Evolutionary conservation across 2,797 vertebrate species (phyloP).

Genomic region (Ataeniobius toweri): DNA sequence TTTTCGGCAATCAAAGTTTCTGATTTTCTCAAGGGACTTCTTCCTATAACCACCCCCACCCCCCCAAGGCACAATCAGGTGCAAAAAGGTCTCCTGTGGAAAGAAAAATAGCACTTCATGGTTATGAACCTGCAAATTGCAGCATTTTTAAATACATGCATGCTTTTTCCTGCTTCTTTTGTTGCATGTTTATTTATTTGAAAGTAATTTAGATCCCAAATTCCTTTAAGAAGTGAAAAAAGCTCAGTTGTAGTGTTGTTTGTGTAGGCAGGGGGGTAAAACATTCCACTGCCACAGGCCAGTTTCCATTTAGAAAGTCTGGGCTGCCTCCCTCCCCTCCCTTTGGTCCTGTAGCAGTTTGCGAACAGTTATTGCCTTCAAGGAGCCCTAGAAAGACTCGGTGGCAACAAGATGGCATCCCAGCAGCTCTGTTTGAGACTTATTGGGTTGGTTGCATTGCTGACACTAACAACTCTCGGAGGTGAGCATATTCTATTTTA

Average conservation of each 20-base stretch:
- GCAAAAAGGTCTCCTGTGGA: not conserved
- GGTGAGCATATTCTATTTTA: slow-evolving; percentile 54
- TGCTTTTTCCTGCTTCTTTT: not conserved
- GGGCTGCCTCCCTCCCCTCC: slow-evolving; percentile 44
- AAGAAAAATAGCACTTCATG: not conserved
- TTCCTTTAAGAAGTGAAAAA: slow-evolving; percentile 30
- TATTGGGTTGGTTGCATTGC: slow-evolving; percentile 45
- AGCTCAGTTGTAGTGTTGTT: slow-evolving; percentile 23
- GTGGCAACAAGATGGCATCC: slow-evolving; percentile 58
- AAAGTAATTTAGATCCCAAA: slow-evolving; percentile 42
- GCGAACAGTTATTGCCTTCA: slow-evolving; percentile 40
- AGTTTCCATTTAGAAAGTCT: slow-evolving; percentile 65
- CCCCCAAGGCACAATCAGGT: not conserved
- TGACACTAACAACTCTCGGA: slow-evolving; percentile 53
- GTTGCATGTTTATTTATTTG: slow-evolving; percentile 18
- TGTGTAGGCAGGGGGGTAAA: slow-evolving; percentile 47
- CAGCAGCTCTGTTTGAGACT: slow-evolving; percentile 58
- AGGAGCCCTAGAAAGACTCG: slow-evolving; percentile 34
- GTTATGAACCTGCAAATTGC: not conserved
- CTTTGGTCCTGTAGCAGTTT: slow-evolving; percentile 24
- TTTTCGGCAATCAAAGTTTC: not conserved
- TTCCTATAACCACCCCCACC: too few species aligned
- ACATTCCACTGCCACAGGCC: slow-evolving; percentile 59
- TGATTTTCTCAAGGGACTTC: not conserved
- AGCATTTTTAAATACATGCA: not conserved